Evolutionary conservation across 2,888 invertebrate species (phyloP), one percentile per base, ranked within the genome.

Genomic region (Acanthoscelides obtectus): DNA sequence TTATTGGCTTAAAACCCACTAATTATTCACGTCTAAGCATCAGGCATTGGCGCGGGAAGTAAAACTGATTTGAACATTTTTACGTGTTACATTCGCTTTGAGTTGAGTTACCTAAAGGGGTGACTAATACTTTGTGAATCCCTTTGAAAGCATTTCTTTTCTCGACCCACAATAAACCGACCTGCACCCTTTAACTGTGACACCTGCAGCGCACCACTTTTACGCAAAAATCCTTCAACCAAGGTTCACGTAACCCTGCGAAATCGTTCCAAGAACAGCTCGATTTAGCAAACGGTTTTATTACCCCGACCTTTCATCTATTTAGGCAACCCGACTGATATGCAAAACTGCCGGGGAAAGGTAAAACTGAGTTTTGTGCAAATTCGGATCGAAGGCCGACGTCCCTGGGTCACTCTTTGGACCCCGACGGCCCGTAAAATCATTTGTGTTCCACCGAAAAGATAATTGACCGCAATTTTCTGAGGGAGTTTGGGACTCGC

Each of bases 381-480:
- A 79, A 79, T 80, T 72, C 77, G 76, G 79, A 80, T 80, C 80
- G 80, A 81, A 80, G 81, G 80, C 78, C 80, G 77, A 68, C 17
- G 20, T 22, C 45, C 45, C 45, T 6, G 8, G 45, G 81, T 80
- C 80, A 82, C 81, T 82, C 81, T 81, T 69, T 80, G 84, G 82
- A 81, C 83, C 82, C 81, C 81, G 78, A 78, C 77, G 83, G 82
- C 83, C 84, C 84, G 84, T 85, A 84, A 85, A 85, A 80, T 82
- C 84, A 85, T 85, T 85, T 84, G 83, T 83, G 84, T 82, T 83
- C 82, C 83, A 82, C 82, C 83, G 81, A 81, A 45, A 83, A 85
- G 84, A 85, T 85, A 85, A 85, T 85, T 83, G 84, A 83, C 83
- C 83, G 81, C 84, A 85, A 84, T 84, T 85, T 84, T 84, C 82